Evolutionary conservation across 2,888 invertebrate genomes (phyloP), one percentile per base, ranked within the genome.

Genomic region (Lithosia quadra): DNA sequence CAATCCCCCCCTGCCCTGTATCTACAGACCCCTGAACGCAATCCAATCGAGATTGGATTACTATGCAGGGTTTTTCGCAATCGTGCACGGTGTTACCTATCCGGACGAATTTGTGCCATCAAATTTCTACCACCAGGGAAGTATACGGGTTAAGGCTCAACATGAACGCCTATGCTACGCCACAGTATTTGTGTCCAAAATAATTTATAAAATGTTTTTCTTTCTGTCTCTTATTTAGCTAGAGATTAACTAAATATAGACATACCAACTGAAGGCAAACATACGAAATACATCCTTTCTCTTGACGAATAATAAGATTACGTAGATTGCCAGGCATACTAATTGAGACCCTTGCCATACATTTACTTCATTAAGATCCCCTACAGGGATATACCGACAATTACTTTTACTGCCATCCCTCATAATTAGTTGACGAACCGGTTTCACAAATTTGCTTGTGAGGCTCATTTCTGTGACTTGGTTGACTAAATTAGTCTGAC

Each of bases 391-490:
- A 74, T 71, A 76, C 71, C 67, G 69, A 75, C 80, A 82, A 81
- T 82, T 83, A 85, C 83, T 84, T 81, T 84, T 82, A 79, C 80
- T 81, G 75, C 79, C 79, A 81, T 82, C 86, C 85, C 76, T 84
- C 75, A 81, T 87, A 86, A 88, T 87, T 86, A 83, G 82, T 85
- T 84, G 80, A 82, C 67, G 67, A 69, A 69, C 65, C 68, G 63
- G 59, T 67, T 66, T 86, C 84, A 85, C 82, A 76, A 83, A 84
- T 71, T 72, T 58, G 28, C 71, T 65, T 60, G 59, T 63, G 53
- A 49, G 53, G 39, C 66, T 61, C 59, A 34, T 61, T 65, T 63
- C 66, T 61, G 18, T 64, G 63, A 57, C 60, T 21, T 33, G 34
- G n/a, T 28, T n/a, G 34, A 63, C 13, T 33, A 65, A 65, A 63